Evolutionary conservation across 2,113 vertebrate species (phyloP).

Genomic region (Clupea harengus): DNA sequence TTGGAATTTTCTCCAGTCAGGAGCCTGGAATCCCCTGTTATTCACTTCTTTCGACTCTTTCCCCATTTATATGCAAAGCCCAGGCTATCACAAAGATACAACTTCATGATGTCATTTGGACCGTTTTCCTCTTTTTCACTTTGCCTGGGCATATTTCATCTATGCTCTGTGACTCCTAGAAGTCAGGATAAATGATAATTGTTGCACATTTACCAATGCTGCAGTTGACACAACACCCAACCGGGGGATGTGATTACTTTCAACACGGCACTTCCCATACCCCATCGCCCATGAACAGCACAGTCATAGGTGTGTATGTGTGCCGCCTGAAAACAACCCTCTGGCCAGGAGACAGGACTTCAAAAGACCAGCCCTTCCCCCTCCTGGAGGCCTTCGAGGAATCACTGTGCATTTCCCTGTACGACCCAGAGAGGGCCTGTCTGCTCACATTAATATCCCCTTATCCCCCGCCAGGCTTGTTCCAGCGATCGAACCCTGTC

Average conservation of each 20-base stretch:
- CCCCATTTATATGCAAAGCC: no score
- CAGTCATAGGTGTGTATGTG: neutral
- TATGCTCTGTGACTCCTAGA: neutral
- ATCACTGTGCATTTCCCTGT: slow-evolving; percentile 20
- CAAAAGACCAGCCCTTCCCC: neutral
- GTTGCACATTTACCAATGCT: neutral
- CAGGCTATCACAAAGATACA: neutral
- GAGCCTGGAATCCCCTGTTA: no score
- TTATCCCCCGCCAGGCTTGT: slow-evolving; percentile 26
- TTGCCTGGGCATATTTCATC: neutral
- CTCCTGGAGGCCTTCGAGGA: slow-evolving; percentile 4
- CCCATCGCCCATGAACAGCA: neutral
- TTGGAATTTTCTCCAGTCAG: no score
- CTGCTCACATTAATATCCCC: slow-evolving; percentile 21
- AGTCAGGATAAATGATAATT: neutral
- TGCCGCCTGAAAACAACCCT: neutral
- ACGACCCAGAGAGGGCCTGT: slow-evolving; percentile 14
- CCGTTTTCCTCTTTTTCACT: neutral
- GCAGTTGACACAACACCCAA: neutral
- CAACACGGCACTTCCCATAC: neutral
- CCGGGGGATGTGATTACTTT: neutral
- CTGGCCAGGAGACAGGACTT: neutral
- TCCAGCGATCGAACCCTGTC: slow-evolving; percentile 39
- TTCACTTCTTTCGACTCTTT: no score
- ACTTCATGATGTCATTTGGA: neutral